These are phyloP conservation scores for Saccostrea glomerata DNA, from an alignment of 1,140 invertebrate genomes.

Conservation along the genomic window DNA sequence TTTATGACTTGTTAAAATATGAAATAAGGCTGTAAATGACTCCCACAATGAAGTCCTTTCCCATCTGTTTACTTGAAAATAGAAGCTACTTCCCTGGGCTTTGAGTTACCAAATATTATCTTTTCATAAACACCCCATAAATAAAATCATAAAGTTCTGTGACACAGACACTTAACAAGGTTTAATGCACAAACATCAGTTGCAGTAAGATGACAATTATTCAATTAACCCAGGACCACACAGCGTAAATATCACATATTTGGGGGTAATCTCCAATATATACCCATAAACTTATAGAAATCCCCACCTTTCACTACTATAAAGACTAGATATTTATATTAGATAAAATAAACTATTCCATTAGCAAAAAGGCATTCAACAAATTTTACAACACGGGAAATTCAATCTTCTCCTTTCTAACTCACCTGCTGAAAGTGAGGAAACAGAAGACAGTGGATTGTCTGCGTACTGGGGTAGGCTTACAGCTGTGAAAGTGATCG, in stretches of 20 bases:
- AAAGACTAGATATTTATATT: not conserved
- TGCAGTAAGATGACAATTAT: not conserved
- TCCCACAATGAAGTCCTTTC: not conserved
- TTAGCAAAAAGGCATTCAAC: slow-evolving; percentile 7
- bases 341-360: not conserved
- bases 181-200: not conserved
- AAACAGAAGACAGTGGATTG: not conserved
- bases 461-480: not conserved
- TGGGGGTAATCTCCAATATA: not conserved
- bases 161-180: not conserved
- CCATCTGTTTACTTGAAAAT: not conserved
- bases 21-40: slow-evolving; percentile 1
- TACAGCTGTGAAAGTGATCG: not conserved
- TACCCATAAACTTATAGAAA: not conserved
- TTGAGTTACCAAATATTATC: not conserved
- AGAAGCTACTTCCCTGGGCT: not conserved
- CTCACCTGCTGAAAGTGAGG: not conserved
- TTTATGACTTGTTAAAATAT: slow-evolving; percentile 8
- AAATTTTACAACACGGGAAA: not conserved
- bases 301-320: not conserved
- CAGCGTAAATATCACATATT: not conserved
- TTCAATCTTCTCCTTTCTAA: not conserved
- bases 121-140: slow-evolving; percentile 4
- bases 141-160: not conserved
- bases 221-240: not conserved